A percentile compares a stretch with the other conserved stretches of the same genome.
Evolutionary conservation across 2,113 vertebrate genomes (phyloP).

Genomic region (Pygoscelis adeliae): DNA sequence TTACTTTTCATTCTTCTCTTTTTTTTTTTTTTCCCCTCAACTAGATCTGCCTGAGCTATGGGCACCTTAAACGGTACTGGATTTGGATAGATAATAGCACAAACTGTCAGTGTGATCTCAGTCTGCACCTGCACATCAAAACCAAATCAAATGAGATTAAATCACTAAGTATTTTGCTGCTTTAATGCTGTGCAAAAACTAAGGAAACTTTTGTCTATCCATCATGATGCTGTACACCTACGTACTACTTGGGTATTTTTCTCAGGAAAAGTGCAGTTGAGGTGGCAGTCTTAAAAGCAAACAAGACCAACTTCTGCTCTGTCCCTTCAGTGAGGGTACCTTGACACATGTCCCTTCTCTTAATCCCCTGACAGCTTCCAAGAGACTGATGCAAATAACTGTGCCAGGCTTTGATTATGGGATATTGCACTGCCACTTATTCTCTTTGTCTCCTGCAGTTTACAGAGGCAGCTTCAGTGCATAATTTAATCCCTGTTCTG

Average conservation of each 20-base stretch:
- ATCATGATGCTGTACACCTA: neutral
- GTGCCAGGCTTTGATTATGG: slow-evolving; percentile 66
- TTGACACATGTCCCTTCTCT: slow-evolving; percentile 9
- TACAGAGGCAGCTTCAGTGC: slow-evolving; percentile 69
- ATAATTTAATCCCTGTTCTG: slow-evolving; percentile 69
- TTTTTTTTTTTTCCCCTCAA: neutral
- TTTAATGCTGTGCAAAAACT: neutral
- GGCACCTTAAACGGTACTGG: neutral
- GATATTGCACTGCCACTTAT: slow-evolving; percentile 35
- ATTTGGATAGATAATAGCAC: neutral
- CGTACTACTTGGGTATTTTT: neutral
- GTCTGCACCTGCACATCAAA: neutral
- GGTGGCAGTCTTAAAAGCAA: neutral
- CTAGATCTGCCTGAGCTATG: neutral
- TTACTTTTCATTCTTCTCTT: neutral
- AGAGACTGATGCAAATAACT: slow-evolving; percentile 20
- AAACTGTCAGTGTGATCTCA: neutral
- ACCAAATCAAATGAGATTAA: neutral
- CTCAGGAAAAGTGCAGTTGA: neutral
- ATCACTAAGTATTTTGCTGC: neutral
- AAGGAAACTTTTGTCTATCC: neutral
- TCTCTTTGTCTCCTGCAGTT: slow-evolving; percentile 70
- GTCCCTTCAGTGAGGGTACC: neutral
- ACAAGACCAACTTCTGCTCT: neutral
- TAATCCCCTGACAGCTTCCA: slow-evolving; percentile 46